Base-by-base conservation (phyloP, 2,888 invertebrate genomes). In the Asteroscopus sphinx region DNA sequence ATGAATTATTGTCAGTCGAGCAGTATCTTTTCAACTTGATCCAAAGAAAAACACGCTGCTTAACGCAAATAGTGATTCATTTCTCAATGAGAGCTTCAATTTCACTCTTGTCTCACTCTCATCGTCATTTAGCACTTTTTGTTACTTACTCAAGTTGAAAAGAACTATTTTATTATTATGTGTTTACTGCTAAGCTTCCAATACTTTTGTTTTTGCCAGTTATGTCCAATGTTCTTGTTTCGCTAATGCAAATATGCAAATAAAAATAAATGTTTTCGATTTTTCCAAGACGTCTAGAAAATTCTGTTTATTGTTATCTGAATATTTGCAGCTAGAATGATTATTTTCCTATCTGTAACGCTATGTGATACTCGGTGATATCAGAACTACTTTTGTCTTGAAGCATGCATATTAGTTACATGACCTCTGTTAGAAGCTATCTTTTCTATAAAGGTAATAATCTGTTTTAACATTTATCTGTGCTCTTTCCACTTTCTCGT, bases 21-120 rank as follows among this genome's bases (percentile, higher is more conserved):
- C 76, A 78, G 79, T 72, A 62, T 86, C 87, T 88, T 88, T 88
- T 86, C 89, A 91, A 92, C 91, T 91, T 90, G 89, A 89, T 74
- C 63, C 63, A 53, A 72, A 69, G 68, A 69, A 57, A 59, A 63
- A 69, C 77, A 80, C 85, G 77, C 77, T 58, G 83, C 83, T 85
- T 83, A 40, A 58, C 57, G 72, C 73, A 65, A 74, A 57, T 63
- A 66, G 62, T 40, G 12, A 48, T 36, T 63, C 56, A 59, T 65
- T 59, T 57, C 61, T 70, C 42, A 25, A 53, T 32, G 48, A 44
- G 39, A 53, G 46, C 58, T 70, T 52, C 36, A 9, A 45, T 44
- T 59, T 61, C 73, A 79, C 78, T 66, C 49, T 58, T 60, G 33
- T 63, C 51, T 66, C 81, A 80, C 77, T 56, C 36, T 62, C 81